A percentile compares a stretch with the other conserved stretches of the same genome.
Evolutionary conservation across 64 coral and sea anemone species (phyloP).

Genomic region (Montipora cactus): DNA sequence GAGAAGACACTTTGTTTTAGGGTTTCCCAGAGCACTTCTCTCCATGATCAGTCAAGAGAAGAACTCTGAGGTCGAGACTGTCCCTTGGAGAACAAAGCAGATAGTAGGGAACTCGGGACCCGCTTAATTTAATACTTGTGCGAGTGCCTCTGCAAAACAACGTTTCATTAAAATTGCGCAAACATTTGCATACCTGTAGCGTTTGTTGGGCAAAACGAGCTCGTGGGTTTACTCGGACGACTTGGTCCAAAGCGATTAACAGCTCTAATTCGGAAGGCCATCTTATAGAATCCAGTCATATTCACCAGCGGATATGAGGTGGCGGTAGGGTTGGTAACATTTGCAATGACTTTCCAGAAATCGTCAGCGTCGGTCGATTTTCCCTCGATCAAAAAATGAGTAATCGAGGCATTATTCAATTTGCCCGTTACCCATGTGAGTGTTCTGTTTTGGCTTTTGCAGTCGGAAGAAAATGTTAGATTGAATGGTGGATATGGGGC

Average conservation of each 20-base stretch:
- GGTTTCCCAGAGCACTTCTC: too few relatives aligned
- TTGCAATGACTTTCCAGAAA: slow-evolving; percentile 45
- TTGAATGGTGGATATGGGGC: slow-evolving; percentile 71
- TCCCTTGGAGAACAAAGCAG: too few relatives aligned
- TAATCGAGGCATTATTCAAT: slow-evolving; percentile 57
- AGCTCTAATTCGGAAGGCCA: slow-evolving; percentile 76
- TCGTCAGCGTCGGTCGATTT: slow-evolving; percentile 67
- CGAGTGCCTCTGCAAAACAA: too few relatives aligned
- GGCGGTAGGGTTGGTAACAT: slow-evolving; percentile 61
- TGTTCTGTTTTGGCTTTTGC: slow-evolving; percentile 27
- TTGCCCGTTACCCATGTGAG: slow-evolving; percentile 58
- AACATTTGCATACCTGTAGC: not conserved
- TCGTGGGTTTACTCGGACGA: slow-evolving; percentile 69
- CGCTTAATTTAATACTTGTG: too few relatives aligned
- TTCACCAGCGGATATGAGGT: slow-evolving; percentile 48
- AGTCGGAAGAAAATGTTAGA: slow-evolving; percentile 30
- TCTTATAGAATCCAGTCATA: slow-evolving; percentile 49
- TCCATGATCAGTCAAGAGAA: too few relatives aligned
- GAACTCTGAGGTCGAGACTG: too few relatives aligned
- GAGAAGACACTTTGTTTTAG: too few relatives aligned
- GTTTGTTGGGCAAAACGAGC: slow-evolving; percentile 34
- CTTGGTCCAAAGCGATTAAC: slow-evolving; percentile 83
- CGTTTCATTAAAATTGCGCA: too few relatives aligned
- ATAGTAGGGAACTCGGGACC: too few relatives aligned
- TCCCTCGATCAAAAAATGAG: slow-evolving; percentile 75